Percentiles rank a stretch among this genome's conserved stretches.
These are phyloP conservation scores for Leucophenga varia DNA, from an alignment of 1,140 invertebrate species.

Conservation along the genomic window DNA sequence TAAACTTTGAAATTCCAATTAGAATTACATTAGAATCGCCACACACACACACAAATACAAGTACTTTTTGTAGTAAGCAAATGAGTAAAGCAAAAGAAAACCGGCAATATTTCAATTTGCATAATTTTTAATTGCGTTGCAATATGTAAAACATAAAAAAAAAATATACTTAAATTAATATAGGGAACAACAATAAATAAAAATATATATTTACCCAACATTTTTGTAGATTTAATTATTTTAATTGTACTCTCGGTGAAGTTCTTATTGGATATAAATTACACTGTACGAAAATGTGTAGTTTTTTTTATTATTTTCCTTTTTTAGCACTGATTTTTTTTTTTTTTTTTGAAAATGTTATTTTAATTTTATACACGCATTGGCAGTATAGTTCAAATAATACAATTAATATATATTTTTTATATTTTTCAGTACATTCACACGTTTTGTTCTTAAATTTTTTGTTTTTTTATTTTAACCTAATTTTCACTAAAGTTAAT, in stretches of 20 bases:
- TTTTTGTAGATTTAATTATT: slow-evolving; percentile 34
- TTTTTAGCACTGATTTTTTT: slow-evolving; percentile 23
- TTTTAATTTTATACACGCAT: slow-evolving; percentile 17
- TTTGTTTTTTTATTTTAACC: slow-evolving; percentile 33
- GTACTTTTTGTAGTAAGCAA: too few species aligned
- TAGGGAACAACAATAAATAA: slow-evolving; percentile 7
- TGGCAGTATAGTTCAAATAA: slow-evolving; percentile 5
- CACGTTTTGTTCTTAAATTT: too few species aligned
- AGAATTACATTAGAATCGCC: too few species aligned
- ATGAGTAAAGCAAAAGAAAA: too few species aligned
- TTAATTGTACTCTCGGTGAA: too few species aligned
- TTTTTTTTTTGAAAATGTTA: slow-evolving; percentile 36
- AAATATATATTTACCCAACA: slow-evolving; percentile 44
- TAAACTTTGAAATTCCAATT: too few species aligned
- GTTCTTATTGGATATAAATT: too few species aligned
- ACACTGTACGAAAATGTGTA: too few species aligned
- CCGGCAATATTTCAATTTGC: too few species aligned
- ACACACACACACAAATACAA: too few species aligned
- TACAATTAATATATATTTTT: slow-evolving; percentile 4
- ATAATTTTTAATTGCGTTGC: too few species aligned
- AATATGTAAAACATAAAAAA: slow-evolving; percentile 12
- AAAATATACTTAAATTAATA: slow-evolving; percentile 20
- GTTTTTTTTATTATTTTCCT: slow-evolving; percentile 8
- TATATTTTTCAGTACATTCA: too few species aligned
- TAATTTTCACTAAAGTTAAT: slow-evolving; percentile 33